phyloP scores from a whole-genome alignment of 2,888 invertebrate genomes.

The Mythimna albipuncta region DNA sequence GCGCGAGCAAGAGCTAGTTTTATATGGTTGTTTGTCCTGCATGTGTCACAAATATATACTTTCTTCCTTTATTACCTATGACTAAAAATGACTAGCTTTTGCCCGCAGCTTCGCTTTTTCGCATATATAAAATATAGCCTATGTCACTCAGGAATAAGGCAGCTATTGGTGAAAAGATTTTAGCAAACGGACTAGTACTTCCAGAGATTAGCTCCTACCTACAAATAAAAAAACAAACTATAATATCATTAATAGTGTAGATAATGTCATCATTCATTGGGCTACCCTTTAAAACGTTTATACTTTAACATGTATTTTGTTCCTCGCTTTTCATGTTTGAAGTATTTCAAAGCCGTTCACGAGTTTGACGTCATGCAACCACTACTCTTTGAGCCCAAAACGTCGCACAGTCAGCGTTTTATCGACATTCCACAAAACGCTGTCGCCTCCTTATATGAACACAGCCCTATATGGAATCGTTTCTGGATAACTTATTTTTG shows the following conservation, averaged over 20 bases:
- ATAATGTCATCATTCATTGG: not conserved
- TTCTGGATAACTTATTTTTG: conserved; percentile 6
- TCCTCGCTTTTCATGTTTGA: not conserved
- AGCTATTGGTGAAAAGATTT: too few relatives aligned
- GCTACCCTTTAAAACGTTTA: not conserved
- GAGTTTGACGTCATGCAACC: not conserved
- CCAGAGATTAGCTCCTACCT: too few relatives aligned
- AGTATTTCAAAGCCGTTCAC: conserved; percentile 1
- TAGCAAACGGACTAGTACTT: too few relatives aligned
- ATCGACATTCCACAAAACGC: conserved; percentile 9
- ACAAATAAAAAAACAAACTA: too few relatives aligned
- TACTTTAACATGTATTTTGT: not conserved
- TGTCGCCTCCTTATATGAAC: not conserved
- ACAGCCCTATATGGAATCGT: conserved; percentile 6
- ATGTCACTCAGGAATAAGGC: too few relatives aligned
- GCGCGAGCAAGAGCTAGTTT: too few relatives aligned
- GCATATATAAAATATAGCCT: too few relatives aligned
- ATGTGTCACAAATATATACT: too few relatives aligned
- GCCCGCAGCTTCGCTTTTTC: too few relatives aligned
- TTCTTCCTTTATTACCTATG: not conserved
- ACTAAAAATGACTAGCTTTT: too few relatives aligned
- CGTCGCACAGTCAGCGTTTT: not conserved
- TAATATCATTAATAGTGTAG: too few relatives aligned
- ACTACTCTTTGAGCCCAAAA: not conserved
- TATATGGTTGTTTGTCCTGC: too few relatives aligned